Conservation (phyloP, 2,797 vertebrate genomes). For the Fundulus diaphanus region DNA sequence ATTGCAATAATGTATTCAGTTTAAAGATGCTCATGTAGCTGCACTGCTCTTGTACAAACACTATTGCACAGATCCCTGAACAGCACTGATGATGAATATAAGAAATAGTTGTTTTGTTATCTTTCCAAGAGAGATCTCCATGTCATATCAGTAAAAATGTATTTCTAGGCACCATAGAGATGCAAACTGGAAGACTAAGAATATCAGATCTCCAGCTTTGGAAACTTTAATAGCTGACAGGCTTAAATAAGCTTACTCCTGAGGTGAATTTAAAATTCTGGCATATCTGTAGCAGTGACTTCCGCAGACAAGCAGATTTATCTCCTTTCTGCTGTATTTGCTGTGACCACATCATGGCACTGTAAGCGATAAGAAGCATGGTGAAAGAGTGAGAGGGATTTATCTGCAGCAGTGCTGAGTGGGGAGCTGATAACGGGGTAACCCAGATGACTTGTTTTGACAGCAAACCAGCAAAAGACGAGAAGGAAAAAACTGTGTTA, state of each 20-base stretch:
- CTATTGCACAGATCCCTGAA: neutral
- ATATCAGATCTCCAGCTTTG: slow-evolving; percentile 44
- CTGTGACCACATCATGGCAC: slow-evolving; percentile 74
- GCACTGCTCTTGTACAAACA: neutral
- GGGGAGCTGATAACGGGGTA: slow-evolving; percentile 65
- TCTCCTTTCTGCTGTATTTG: slow-evolving; percentile 70
- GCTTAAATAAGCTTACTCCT: slow-evolving; percentile 54
- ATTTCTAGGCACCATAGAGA: slow-evolving; percentile 17
- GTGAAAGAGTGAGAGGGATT: slow-evolving; percentile 68
- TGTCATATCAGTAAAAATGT: neutral
- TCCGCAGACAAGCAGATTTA: slow-evolving; percentile 63
- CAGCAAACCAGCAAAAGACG: slow-evolving; percentile 55
- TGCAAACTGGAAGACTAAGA: slow-evolving; percentile 23
- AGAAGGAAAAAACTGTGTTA: slow-evolving; percentile 30
- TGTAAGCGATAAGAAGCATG: slow-evolving; percentile 71
- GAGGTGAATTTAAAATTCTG: slow-evolving; percentile 63
- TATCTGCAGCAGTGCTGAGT: slow-evolving; percentile 75
- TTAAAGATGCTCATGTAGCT: neutral
- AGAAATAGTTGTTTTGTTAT: neutral
- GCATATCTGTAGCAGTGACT: slow-evolving; percentile 59
- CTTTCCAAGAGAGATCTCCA: neutral
- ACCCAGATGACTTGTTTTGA: slow-evolving; percentile 74
- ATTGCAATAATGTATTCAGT: neutral
- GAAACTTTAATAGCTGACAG: slow-evolving; percentile 58
- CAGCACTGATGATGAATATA: neutral